phyloP scores from a whole-genome alignment of 1,140 invertebrate species.

The Magallana angulata region DNA sequence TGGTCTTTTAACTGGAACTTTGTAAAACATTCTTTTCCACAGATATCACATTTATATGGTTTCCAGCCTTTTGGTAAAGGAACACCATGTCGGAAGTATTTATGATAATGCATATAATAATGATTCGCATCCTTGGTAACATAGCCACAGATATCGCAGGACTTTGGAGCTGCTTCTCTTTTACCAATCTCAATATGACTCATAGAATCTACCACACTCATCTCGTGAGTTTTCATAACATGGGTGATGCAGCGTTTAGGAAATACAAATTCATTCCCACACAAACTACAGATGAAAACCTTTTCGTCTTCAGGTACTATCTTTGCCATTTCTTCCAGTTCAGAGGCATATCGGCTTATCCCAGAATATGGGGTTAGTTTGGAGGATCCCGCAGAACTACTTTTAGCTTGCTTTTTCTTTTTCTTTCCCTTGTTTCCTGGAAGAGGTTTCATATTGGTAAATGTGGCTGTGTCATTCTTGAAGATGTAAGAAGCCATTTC shows the following conservation, averaged over 20 bases:
- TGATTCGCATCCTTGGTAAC: slow-evolving; percentile 65
- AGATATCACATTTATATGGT: slow-evolving; percentile 71
- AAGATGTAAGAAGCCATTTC: slow-evolving; percentile 29
- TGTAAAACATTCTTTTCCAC: slow-evolving; percentile 73
- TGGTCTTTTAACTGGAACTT: slow-evolving; percentile 70
- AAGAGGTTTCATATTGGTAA: slow-evolving; percentile 1
- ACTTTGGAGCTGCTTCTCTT: slow-evolving; percentile 52
- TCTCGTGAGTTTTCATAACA: slow-evolving; percentile 63
- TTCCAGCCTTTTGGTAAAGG: slow-evolving; percentile 73
- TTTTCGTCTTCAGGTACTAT: slow-evolving; percentile 56
- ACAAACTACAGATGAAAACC: slow-evolving; percentile 67
- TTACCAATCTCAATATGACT: slow-evolving; percentile 54
- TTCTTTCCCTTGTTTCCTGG: slow-evolving; percentile 45
- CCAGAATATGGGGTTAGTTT: slow-evolving; percentile 16
- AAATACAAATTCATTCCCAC: slow-evolving; percentile 69
- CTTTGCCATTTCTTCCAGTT: slow-evolving; percentile 63
- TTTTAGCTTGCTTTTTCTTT: slow-evolving; percentile 53
- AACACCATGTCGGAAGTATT: slow-evolving; percentile 73
- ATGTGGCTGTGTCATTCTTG: slow-evolving; percentile 17
- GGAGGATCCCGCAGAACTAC: background rate
- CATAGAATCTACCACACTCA: slow-evolving; percentile 60
- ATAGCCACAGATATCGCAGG: slow-evolving; percentile 74
- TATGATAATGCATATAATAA: slow-evolving; percentile 75
- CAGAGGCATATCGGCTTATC: slow-evolving; percentile 41
- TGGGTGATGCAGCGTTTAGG: slow-evolving; percentile 68